Evolutionary conservation across 2,797 vertebrate genomes (phyloP).

Genomic region (Picus viridis): DNA sequence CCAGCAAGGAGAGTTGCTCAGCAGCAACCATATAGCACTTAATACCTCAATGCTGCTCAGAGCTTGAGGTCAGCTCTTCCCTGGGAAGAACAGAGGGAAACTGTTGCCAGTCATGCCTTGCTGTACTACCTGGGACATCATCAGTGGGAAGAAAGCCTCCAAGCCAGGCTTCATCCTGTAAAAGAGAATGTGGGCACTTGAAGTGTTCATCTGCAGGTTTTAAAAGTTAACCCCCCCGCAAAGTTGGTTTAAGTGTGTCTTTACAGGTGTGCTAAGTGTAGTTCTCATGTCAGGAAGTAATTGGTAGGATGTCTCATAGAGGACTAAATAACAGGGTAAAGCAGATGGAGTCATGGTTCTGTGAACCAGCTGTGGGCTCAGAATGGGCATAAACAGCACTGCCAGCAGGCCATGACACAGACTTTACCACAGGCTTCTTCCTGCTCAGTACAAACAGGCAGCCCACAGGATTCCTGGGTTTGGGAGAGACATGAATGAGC

Average conservation of each 20-base stretch:
- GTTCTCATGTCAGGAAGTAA: background rate
- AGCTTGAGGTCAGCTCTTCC: background rate
- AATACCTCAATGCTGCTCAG: background rate
- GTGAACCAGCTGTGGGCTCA: background rate
- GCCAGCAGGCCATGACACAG: background rate
- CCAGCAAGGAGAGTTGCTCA: slow-evolving; percentile 27
- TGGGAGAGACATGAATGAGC: background rate
- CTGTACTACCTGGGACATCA: background rate
- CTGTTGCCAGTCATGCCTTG: background rate
- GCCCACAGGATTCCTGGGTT: background rate
- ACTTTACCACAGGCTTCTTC: background rate
- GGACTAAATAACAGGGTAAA: slow-evolving; percentile 21
- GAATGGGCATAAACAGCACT: background rate
- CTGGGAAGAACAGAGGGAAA: slow-evolving; percentile 3
- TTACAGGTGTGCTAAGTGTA: background rate
- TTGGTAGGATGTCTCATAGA: background rate
- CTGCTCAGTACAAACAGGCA: background rate
- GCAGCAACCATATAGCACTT: slow-evolving; percentile 2
- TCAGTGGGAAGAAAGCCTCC: background rate
- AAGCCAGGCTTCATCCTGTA: background rate
- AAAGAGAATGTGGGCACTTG: background rate
- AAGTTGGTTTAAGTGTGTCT: background rate
- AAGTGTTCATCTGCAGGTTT: background rate
- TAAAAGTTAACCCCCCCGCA: background rate
- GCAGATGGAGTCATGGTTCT: background rate